phyloP scores from a whole-genome alignment of 2,797 vertebrate genomes.

The Heterohyrax brucei region DNA sequence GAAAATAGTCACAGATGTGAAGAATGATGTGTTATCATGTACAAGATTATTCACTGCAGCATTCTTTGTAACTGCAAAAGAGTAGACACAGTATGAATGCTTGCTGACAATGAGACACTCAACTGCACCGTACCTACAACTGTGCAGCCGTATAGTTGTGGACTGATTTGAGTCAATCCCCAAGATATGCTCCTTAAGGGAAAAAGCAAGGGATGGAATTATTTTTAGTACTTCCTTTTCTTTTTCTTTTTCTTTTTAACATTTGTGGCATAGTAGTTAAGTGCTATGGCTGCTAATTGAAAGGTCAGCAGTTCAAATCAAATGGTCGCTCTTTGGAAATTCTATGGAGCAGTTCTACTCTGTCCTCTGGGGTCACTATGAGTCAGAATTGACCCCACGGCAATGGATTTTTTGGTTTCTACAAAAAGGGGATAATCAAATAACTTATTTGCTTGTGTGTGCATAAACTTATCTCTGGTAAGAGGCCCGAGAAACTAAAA shows the following conservation, averaged over 20 bases:
- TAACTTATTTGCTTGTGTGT: neutral
- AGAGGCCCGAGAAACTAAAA: neutral
- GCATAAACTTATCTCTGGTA: neutral
- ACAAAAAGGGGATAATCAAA: neutral
- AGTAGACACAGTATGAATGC: neutral
- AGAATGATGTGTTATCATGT: neutral
- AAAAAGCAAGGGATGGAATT: neutral
- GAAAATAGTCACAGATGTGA: neutral
- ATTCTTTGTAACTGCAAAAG: neutral
- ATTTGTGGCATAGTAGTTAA: neutral
- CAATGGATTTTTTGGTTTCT: too few species aligned
- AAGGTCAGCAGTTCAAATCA: too few species aligned
- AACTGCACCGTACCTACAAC: accelerated
- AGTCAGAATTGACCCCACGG: too few species aligned
- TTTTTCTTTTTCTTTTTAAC: neutral
- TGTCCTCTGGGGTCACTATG: too few species aligned
- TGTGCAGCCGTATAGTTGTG: accelerated
- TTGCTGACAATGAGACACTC: neutral
- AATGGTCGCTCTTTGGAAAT: too few species aligned
- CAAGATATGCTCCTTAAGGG: neutral
- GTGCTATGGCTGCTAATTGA: too few species aligned
- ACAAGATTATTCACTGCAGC: neutral
- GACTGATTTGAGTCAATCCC: neutral
- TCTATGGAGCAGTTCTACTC: too few species aligned
- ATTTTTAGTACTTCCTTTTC: neutral